phyloP scores from a whole-genome alignment of 2,797 vertebrate genomes.

The Xiphorhynchus erythropygius region DNA sequence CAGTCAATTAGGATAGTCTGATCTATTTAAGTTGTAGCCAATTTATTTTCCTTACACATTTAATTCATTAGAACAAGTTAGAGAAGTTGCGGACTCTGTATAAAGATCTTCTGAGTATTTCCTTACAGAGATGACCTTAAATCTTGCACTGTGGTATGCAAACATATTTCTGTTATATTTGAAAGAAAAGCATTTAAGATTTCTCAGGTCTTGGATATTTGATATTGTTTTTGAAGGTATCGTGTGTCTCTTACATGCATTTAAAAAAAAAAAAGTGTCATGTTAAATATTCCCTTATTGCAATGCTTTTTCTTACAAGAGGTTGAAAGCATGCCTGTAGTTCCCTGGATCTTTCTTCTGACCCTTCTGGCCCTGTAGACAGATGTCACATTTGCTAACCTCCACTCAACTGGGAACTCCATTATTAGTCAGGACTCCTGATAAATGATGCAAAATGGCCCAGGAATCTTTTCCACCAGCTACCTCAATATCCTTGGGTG shows the following conservation, averaged over 20 bases:
- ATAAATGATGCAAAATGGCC: not conserved
- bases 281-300: not conserved
- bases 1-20: not conserved
- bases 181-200: not conserved
- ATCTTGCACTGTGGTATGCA: not conserved
- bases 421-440: not conserved
- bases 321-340: not conserved
- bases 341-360: not conserved
- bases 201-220: not conserved
- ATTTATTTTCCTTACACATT: slow-evolving; percentile 21
- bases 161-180: not conserved
- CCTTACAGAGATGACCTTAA: not conserved
- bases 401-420: not conserved
- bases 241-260: not conserved
- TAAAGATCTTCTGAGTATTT: not conserved
- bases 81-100: not conserved
- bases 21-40: slow-evolving; percentile 13
- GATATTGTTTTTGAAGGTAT: not conserved
- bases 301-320: not conserved
- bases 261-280: not conserved
- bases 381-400: not conserved
- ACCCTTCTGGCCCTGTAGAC: not conserved
- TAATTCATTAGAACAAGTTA: not conserved
- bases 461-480: rapidly evolving
- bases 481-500: not conserved